phyloP scores from a whole-genome alignment of 2,888 invertebrate genomes.

The Morinoia aosen region DNA sequence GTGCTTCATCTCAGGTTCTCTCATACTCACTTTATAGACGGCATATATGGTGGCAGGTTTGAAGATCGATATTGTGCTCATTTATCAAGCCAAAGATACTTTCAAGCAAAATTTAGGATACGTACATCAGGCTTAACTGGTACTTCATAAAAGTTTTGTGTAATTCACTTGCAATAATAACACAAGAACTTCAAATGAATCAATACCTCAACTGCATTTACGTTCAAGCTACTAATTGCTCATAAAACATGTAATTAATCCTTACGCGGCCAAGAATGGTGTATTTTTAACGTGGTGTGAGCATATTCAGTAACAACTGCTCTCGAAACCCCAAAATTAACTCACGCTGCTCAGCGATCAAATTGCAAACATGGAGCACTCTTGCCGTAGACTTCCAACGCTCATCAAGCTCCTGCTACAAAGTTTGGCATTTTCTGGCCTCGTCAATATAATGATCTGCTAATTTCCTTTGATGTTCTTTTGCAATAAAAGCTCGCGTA shows the following conservation, averaged over 20 bases:
- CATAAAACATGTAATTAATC: not conserved
- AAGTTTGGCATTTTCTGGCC: slow-evolving; percentile 28
- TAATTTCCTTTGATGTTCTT: slow-evolving; percentile 48
- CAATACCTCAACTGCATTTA: too few relatives aligned
- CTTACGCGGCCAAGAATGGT: not conserved
- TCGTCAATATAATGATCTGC: slow-evolving; percentile 31
- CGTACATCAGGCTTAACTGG: too few relatives aligned
- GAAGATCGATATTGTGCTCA: not conserved
- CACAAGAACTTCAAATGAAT: too few relatives aligned
- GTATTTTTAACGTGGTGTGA: not conserved
- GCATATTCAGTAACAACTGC: not conserved
- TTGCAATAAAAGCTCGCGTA: not conserved
- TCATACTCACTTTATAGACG: too few relatives aligned
- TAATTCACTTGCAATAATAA: too few relatives aligned
- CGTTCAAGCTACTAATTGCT: too few relatives aligned
- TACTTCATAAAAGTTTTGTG: not conserved
- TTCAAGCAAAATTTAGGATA: not conserved
- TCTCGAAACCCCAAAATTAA: slow-evolving; percentile 1
- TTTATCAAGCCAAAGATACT: not conserved
- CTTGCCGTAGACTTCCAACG: not conserved
- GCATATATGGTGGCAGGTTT: not conserved
- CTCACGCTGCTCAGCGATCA: not conserved
- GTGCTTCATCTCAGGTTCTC: too few relatives aligned
- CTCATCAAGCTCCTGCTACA: slow-evolving; percentile 37
- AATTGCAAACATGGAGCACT: not conserved